These are phyloP conservation scores for Caradrina kadenii DNA, from an alignment of 2,888 invertebrate genomes.

Conservation along the genomic window DNA sequence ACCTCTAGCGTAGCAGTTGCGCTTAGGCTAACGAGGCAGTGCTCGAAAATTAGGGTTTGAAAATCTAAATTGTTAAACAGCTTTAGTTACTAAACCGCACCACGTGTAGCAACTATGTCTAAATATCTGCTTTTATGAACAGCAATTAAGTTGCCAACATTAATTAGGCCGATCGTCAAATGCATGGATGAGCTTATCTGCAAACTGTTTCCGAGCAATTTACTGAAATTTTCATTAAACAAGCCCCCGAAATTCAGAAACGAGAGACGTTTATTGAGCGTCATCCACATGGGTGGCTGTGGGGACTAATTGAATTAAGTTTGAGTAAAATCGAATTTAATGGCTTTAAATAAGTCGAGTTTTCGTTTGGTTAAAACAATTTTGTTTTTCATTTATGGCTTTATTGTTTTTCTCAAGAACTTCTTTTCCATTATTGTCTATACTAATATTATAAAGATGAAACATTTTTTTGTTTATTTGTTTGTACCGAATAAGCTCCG, in stretches of 20 bases:
- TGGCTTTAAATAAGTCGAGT: conserved; percentile 6
- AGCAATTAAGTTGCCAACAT: background rate
- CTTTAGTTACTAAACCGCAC: too few species aligned
- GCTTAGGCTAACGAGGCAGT: too few species aligned
- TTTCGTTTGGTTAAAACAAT: background rate
- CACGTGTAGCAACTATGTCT: background rate
- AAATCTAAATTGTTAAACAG: too few species aligned
- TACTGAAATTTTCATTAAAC: conserved; percentile 51
- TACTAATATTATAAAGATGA: too few species aligned
- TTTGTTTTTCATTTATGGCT: background rate
- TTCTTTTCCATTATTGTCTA: too few species aligned
- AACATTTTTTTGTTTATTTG: too few species aligned
- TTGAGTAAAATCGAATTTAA: conserved; percentile 23
- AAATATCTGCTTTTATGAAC: background rate
- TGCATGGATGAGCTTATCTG: conserved; percentile 16
- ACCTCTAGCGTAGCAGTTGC: too few species aligned
- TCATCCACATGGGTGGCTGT: background rate
- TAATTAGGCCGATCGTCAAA: conserved; percentile 27
- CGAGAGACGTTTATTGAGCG: conserved; percentile 23
- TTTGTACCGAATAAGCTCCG: too few species aligned
- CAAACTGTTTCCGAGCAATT: conserved; percentile 22
- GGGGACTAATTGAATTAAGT: conserved; percentile 31
- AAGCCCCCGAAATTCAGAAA: conserved; percentile 29
- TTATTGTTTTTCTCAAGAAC: too few species aligned
- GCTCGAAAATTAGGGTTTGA: too few species aligned